Evolutionary conservation across 2,113 vertebrate genomes (phyloP).

Genomic region (Crotalus horridus): DNA sequence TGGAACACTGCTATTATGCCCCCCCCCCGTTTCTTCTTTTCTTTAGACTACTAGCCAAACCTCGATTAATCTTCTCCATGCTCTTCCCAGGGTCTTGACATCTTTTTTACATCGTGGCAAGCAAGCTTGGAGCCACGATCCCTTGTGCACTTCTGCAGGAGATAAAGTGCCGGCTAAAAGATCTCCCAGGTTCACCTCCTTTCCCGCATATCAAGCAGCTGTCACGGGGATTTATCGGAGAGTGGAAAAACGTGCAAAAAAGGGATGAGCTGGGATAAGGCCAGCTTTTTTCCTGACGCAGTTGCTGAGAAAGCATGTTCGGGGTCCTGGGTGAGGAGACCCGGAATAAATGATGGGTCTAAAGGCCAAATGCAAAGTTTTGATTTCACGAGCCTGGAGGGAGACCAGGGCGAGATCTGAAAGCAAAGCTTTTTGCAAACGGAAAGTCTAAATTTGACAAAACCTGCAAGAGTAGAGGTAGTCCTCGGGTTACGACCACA

Average conservation of each 20-base stretch:
- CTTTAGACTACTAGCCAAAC: too few species aligned
- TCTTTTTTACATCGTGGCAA: too few species aligned
- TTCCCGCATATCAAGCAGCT: background rate
- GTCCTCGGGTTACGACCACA: too few species aligned
- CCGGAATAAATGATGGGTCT: background rate
- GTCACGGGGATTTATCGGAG: background rate
- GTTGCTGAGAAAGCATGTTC: background rate
- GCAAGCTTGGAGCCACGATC: background rate
- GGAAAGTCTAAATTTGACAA: background rate
- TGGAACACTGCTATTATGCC: too few species aligned
- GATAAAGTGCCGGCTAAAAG: conserved; percentile 5
- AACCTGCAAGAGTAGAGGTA: background rate
- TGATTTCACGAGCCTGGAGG: background rate
- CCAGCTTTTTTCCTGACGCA: background rate
- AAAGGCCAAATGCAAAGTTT: background rate
- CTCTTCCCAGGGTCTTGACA: too few species aligned
- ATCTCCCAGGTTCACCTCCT: background rate
- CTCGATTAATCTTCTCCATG: too few species aligned
- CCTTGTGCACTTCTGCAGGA: conserved; percentile 3
- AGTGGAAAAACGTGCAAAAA: rapidly evolving
- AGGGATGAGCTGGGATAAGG: background rate
- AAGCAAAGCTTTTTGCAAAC: background rate
- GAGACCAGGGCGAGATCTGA: background rate
- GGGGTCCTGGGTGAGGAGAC: background rate
- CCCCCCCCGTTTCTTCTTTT: too few species aligned